phyloP scores from a whole-genome alignment of 2,113 vertebrate genomes.

The Suncus etruscus region DNA sequence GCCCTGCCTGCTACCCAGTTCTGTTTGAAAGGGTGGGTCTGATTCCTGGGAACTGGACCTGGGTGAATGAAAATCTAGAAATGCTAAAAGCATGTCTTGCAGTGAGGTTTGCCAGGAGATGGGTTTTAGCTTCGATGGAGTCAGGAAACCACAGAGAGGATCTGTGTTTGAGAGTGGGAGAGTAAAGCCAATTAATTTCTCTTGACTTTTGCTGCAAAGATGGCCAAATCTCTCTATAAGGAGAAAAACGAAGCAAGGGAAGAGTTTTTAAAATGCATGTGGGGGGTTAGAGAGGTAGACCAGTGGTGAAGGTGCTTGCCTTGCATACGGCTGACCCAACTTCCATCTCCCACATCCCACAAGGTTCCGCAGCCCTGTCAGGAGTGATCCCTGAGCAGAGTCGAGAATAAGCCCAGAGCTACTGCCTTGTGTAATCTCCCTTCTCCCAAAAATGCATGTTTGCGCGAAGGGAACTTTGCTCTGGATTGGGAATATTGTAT shows the following conservation, averaged over 20 bases:
- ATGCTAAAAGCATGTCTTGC: too few relatives aligned
- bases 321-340: too few relatives aligned
- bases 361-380: neutral
- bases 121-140: constrained; percentile 62
- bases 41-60: too few relatives aligned
- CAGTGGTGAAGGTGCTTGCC: neutral
- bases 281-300: neutral
- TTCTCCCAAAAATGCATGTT: too few relatives aligned
- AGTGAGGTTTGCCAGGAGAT: constrained; percentile 45
- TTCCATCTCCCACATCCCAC: neutral
- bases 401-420: neutral
- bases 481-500: too few relatives aligned
- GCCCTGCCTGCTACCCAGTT: too few relatives aligned
- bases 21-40: too few relatives aligned
- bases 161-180: constrained; percentile 15
- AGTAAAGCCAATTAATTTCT: neutral
- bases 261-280: constrained; percentile 11
- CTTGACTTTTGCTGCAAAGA: constrained; percentile 58
- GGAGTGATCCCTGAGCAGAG: neutral
- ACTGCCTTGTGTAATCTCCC: too few relatives aligned
- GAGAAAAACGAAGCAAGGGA: constrained; percentile 17
- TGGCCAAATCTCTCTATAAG: constrained; percentile 47
- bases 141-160: constrained; percentile 18
- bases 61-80: too few relatives aligned
- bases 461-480: too few relatives aligned